Evolutionary conservation across 2,113 vertebrate genomes (phyloP).

Genomic region (Larimichthys polyactis): DNA sequence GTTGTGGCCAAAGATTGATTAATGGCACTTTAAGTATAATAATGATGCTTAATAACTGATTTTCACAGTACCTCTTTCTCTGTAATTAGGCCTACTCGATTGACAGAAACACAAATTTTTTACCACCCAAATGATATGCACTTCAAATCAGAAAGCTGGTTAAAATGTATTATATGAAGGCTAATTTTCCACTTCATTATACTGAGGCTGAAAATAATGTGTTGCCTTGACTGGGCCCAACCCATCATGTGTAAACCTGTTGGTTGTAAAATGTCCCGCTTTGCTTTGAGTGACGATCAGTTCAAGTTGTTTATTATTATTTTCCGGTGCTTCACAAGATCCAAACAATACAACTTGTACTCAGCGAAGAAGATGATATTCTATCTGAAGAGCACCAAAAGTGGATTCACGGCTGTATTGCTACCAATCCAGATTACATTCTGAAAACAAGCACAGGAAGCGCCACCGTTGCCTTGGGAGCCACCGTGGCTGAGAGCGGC

Average conservation of each 20-base stretch:
- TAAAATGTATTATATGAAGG: neutral
- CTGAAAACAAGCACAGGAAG: constrained; percentile 40
- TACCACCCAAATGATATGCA: neutral
- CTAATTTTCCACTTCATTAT: neutral
- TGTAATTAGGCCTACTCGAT: constrained; percentile 3
- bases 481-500: constrained; percentile 32
- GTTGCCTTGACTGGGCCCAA: too few species aligned
- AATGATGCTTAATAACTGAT: neutral
- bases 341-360: neutral
- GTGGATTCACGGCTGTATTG: neutral
- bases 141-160: neutral
- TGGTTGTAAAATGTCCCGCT: neutral
- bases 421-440: constrained; percentile 22
- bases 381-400: constrained; percentile 1
- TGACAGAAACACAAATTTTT: neutral
- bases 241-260: neutral
- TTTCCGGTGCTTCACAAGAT: neutral
- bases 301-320: neutral
- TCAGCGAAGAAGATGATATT: neutral
- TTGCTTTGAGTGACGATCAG: neutral
- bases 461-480: constrained; percentile 46
- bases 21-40: neutral
- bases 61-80: too few species aligned
- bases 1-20: neutral
- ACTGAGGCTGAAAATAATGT: neutral